Evolutionary conservation across 2,888 invertebrate genomes (phyloP), one percentile per base, ranked within the genome.

Genomic region (Icerya purchasi): DNA sequence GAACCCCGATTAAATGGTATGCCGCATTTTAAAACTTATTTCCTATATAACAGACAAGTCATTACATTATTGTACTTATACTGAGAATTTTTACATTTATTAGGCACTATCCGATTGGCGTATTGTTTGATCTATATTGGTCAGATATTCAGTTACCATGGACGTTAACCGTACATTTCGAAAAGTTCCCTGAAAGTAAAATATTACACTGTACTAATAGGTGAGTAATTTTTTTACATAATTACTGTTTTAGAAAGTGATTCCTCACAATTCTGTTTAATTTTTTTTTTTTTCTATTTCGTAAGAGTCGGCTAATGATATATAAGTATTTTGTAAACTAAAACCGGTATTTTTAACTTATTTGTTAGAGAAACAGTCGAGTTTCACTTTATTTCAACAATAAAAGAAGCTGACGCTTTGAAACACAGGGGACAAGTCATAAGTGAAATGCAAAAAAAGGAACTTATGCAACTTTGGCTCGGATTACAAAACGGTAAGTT

Each of bases 331-430:
- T 54, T 20, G 62, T 8, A 53, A 49, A 70, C 19, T 22, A 21
- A 2, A 50, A 2, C 2, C 50, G 3, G 23, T 50, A 22, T 53
- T 57, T 62, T n/a, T n/a, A n/a, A n/a, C n/a, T n/a, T n/a, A n/a
- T 22, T 58, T 72, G 77, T 58, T 68, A 90, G 89, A 71, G 94
- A 96, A 71, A 79, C 84, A 18, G 83, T 97, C 19, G 93, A 96
- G 73, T 83, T 93, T 2, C 85, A 92, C 71, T 98, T 91, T 71
- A 85, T 98, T 81, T 86, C 93, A 21, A 55, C 54, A 20, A 53
- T 98, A 8, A 98, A 98, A 73, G 98, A 98, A 75, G 97, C 98
- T 1, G 97, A 97, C 75, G 86, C 89, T n/a, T 74, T 98, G 53
- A 98, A 98, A 72, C 96, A 97, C 70, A 78, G 89, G 65, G 86